phyloP scores from a whole-genome alignment of 2,888 invertebrate genomes.

The Punctoribates punctum region DNA sequence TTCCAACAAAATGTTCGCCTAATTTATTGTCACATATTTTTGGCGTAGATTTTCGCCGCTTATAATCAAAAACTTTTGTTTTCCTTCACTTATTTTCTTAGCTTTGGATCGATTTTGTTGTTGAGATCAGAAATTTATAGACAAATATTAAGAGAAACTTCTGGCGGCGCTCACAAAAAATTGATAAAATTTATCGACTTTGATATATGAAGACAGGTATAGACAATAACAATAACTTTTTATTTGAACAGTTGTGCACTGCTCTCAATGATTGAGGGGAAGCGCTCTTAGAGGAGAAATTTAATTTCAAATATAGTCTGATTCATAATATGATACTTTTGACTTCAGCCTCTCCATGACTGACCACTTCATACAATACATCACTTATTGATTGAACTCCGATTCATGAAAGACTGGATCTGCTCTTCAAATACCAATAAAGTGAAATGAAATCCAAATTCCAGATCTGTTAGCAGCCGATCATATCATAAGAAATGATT shows the following conservation, averaged over 20 bases:
- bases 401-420: background rate
- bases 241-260: constrained; percentile 17
- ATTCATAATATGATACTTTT: background rate
- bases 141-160: constrained; percentile 15
- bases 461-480: too few species aligned
- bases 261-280: constrained; percentile 8
- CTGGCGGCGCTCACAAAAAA: background rate
- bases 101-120: background rate
- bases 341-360: background rate
- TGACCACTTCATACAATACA: background rate
- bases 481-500: too few species aligned
- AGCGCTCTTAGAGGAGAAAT: background rate
- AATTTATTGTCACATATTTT: background rate
- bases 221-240: constrained; percentile 5
- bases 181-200: background rate
- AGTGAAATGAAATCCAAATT: background rate
- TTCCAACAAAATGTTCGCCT: constrained; percentile 7
- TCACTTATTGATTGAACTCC: background rate
- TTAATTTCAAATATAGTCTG: background rate
- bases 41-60: background rate
- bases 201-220: background rate
- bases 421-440: background rate
- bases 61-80: background rate
- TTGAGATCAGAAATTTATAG: constrained; percentile 20
- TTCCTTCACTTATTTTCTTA: background rate